Evolutionary conservation across 2,888 invertebrate species (phyloP).

Genomic region (Melinaea marsaeus): DNA sequence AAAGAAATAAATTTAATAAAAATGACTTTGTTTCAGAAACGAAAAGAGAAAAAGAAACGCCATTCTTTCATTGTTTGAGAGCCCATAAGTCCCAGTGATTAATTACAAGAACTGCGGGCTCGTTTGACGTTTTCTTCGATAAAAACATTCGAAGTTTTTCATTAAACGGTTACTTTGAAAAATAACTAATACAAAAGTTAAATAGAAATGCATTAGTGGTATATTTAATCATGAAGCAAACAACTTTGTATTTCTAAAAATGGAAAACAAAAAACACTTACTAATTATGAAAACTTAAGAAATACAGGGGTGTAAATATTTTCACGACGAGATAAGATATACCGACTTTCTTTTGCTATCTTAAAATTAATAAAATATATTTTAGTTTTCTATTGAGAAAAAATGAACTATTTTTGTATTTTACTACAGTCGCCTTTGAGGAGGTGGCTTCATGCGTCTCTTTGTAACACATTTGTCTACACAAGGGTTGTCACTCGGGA

Average conservation of each 20-base stretch:
- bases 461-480: slow-evolving; percentile 85
- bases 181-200: not conserved
- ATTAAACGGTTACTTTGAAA: not conserved
- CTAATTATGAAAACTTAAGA: too few species aligned
- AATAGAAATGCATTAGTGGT: not conserved
- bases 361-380: too few species aligned
- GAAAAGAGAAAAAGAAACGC: not conserved
- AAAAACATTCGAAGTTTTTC: slow-evolving; percentile 4
- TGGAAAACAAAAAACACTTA: too few species aligned
- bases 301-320: too few species aligned
- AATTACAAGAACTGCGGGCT: slow-evolving; percentile 3
- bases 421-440: slow-evolving; percentile 41
- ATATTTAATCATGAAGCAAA: not conserved
- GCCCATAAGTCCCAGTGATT: slow-evolving; percentile 4
- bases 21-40: not conserved
- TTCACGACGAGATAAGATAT: too few species aligned
- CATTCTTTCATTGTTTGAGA: slow-evolving; percentile 2
- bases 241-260: too few species aligned
- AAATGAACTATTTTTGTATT: not conserved
- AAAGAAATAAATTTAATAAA: not conserved
- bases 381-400: too few species aligned
- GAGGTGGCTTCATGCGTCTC: slow-evolving; percentile 90
- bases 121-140: slow-evolving; percentile 4
- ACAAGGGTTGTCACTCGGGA: slow-evolving; percentile 83
- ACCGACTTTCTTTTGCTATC: too few species aligned